Conservation (phyloP, 2,113 vertebrate genomes). For the Stercorarius parasiticus region DNA sequence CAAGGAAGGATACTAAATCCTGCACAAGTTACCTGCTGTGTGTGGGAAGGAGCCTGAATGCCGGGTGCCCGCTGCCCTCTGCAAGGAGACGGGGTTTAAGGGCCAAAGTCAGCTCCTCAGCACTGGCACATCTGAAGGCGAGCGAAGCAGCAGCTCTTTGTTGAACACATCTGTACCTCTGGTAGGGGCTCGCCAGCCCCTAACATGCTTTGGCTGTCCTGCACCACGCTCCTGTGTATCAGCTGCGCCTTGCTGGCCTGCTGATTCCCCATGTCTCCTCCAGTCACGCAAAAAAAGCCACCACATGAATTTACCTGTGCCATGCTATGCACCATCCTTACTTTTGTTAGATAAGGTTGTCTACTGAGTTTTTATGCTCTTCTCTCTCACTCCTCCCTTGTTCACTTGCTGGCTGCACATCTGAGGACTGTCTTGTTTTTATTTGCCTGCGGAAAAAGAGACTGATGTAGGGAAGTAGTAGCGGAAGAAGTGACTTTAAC, state of each 20-base stretch:
- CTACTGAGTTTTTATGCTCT: rapidly evolving
- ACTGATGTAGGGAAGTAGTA: neutral
- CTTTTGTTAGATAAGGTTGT: neutral
- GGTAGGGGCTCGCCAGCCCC: too few species aligned
- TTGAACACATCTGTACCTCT: neutral
- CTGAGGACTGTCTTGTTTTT: neutral
- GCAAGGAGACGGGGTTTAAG: rapidly evolving
- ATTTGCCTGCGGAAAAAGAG: neutral
- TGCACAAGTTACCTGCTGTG: rapidly evolving
- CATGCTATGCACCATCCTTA: neutral
- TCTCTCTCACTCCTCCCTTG: neutral
- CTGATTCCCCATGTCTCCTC: neutral
- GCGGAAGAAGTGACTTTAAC: neutral
- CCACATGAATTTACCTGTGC: too few species aligned
- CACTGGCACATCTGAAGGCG: rapidly evolving
- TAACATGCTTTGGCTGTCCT: neutral
- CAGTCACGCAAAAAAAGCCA: neutral
- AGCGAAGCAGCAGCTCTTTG: neutral
- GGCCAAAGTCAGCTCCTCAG: neutral
- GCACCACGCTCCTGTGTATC: neutral
- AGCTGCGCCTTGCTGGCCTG: too few species aligned
- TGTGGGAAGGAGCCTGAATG: neutral
- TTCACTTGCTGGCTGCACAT: neutral
- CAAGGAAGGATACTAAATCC: rapidly evolving
- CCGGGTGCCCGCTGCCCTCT: rapidly evolving